Conservation (phyloP, 2,113 vertebrate species). For the Erythrolamprus reginae region DNA sequence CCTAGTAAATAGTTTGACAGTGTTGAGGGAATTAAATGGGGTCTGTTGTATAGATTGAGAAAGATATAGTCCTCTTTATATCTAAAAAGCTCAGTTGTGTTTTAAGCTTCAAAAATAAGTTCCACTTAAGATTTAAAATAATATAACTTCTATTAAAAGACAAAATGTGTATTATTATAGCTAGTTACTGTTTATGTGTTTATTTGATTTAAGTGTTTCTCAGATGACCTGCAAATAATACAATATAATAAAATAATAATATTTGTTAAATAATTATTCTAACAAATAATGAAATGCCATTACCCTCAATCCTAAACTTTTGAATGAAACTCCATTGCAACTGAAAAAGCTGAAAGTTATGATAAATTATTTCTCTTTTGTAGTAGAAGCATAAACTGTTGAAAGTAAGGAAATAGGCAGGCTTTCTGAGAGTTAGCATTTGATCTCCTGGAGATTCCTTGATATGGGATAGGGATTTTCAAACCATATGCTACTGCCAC, state of each 20-base stretch:
- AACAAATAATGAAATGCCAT: background rate
- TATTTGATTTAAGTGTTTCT: background rate
- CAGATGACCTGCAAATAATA: background rate
- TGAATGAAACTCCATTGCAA: background rate
- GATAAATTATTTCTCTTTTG: background rate
- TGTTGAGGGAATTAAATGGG: too few species aligned
- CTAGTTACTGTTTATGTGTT: background rate
- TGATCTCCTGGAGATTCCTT: background rate
- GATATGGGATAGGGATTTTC: background rate
- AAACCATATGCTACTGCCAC: background rate
- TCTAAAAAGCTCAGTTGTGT: background rate
- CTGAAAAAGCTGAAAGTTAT: background rate
- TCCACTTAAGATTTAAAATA: background rate
- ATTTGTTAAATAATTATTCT: background rate
- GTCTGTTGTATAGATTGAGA: background rate
- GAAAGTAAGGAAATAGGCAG: background rate
- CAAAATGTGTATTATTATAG: background rate
- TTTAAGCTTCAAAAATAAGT: background rate
- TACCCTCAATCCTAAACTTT: background rate
- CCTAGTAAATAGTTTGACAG: too few species aligned
- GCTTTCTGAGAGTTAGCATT: background rate
- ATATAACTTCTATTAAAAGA: background rate
- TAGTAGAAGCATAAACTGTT: background rate
- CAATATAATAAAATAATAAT: background rate
- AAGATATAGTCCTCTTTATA: background rate